Percentiles rank a stretch among this genome's conserved stretches.
phyloP scores from a whole-genome alignment of 1,140 invertebrate genomes.

The Cydia pomonella region DNA sequence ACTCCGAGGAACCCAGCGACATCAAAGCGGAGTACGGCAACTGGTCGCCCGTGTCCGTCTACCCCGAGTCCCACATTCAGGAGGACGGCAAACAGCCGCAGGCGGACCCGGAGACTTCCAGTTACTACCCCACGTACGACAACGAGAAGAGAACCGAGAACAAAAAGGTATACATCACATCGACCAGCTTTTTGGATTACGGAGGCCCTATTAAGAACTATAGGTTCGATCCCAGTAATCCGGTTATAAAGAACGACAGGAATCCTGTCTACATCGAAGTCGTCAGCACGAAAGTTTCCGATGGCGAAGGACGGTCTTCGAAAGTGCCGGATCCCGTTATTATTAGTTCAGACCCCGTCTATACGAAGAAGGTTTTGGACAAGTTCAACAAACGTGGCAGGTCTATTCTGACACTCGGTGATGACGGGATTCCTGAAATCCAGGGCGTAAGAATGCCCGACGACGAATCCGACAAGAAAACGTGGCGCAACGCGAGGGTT shows the following conservation, averaged over 20 bases:
- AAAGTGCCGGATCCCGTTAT: conserved; percentile 85
- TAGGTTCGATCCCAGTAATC: conserved; percentile 70
- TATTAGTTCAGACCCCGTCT: conserved; percentile 83
- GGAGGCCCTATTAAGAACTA: conserved; percentile 69
- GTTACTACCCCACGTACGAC: conserved; percentile 74
- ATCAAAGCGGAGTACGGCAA: conserved; percentile 79
- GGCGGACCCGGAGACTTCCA: conserved; percentile 64
- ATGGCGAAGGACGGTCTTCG: conserved; percentile 60
- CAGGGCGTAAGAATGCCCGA: conserved; percentile 91
- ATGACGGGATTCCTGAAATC: conserved; percentile 88
- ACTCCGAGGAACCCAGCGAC: conserved; percentile 66
- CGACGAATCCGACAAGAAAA: conserved; percentile 89
- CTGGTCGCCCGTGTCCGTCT: conserved; percentile 78
- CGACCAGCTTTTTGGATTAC: conserved; percentile 70
- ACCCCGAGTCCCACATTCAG: conserved; percentile 75
- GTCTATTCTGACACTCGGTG: conserved; percentile 82
- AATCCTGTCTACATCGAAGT: conserved; percentile 80
- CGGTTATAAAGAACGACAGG: conserved; percentile 79
- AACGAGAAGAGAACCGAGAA: conserved; percentile 72
- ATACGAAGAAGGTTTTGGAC: conserved; percentile 80
- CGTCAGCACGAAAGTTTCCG: conserved; percentile 79
- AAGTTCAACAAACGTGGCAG: conserved; percentile 77
- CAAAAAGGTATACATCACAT: conserved; percentile 79
- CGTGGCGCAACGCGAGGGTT: conserved; percentile 92
- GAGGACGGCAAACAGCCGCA: conserved; percentile 66